Conservation (phyloP, 1,140 invertebrate species). For the Magallana gigas region DNA sequence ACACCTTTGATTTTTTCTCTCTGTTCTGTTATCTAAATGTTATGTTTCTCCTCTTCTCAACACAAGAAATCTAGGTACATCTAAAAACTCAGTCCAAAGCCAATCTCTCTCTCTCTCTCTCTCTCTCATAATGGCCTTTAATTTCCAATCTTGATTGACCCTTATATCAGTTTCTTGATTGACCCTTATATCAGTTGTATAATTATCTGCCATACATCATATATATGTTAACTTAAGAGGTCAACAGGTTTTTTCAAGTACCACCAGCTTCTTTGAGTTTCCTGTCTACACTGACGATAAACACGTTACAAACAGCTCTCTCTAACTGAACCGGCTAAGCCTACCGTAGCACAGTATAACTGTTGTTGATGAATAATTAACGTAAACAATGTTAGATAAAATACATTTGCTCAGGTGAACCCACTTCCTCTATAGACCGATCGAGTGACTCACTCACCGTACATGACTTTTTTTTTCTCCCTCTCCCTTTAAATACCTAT, state of each 20-base stretch:
- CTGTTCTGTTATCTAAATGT: too few relatives aligned
- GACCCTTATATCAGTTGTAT: not conserved
- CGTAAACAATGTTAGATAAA: slow-evolving; percentile 14
- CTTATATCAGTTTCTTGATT: not conserved
- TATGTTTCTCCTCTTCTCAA: not conserved
- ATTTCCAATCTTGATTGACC: not conserved
- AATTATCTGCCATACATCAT: not conserved
- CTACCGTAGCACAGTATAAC: not conserved
- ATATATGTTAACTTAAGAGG: not conserved
- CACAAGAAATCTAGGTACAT: not conserved
- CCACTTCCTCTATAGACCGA: not conserved
- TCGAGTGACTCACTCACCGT: not conserved
- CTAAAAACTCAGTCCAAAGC: too few relatives aligned
- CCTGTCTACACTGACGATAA: not conserved
- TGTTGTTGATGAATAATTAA: slow-evolving; percentile 28
- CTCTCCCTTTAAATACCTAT: not conserved
- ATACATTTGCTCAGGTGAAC: slow-evolving; percentile 30
- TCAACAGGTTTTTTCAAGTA: not conserved
- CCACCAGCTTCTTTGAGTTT: not conserved
- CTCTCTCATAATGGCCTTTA: not conserved
- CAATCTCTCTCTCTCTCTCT: not conserved
- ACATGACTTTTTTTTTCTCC: not conserved
- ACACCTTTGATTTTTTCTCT: too few relatives aligned
- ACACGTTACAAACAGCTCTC: not conserved
- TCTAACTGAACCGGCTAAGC: not conserved